A percentile compares a stretch with the other conserved stretches of the same genome.
phyloP scores from a whole-genome alignment of 2,797 vertebrate genomes.

The Acanthopagrus latus region DNA sequence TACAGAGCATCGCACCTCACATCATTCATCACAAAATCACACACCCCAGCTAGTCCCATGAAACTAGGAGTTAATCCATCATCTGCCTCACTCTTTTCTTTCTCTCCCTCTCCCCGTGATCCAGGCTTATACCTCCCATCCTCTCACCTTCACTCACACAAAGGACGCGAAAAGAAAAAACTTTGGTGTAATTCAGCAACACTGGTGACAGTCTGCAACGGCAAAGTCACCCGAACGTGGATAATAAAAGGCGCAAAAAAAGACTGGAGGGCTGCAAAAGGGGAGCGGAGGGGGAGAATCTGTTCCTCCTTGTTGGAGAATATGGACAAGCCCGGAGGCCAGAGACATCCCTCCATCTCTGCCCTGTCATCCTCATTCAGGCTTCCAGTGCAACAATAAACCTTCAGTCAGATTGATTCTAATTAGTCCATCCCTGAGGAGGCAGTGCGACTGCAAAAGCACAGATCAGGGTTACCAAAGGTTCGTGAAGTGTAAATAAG shows the following conservation, averaged over 20 bases:
- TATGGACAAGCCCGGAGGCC: constrained; percentile 63
- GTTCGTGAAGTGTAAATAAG: constrained; percentile 42
- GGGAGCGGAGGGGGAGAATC: constrained; percentile 43
- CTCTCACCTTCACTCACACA: constrained; percentile 79
- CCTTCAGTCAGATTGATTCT: constrained; percentile 56
- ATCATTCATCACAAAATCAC: constrained; percentile 83
- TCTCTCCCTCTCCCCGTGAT: constrained; percentile 67
- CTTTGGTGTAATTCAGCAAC: constrained; percentile 77
- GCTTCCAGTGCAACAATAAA: constrained; percentile 46
- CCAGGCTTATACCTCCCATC: constrained; percentile 78
- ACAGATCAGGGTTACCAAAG: constrained; percentile 48
- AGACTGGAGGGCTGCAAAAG: constrained; percentile 50
- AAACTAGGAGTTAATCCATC: constrained; percentile 85
- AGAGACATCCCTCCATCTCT: constrained; percentile 50
- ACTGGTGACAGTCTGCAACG: constrained; percentile 74
- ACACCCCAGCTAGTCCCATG: constrained; percentile 80
- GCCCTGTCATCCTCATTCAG: constrained; percentile 59
- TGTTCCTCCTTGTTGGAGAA: constrained; percentile 56
- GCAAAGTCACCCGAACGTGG: constrained; percentile 75
- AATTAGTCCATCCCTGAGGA: constrained; percentile 67
- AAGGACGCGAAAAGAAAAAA: constrained; percentile 78
- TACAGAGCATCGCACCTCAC: constrained; percentile 76
- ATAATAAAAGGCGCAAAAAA: constrained; percentile 65
- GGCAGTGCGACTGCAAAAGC: constrained; percentile 30
- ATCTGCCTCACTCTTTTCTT: constrained; percentile 78